phyloP scores from a whole-genome alignment of 2,113 vertebrate genomes.

The Grammomys surdaster region DNA sequence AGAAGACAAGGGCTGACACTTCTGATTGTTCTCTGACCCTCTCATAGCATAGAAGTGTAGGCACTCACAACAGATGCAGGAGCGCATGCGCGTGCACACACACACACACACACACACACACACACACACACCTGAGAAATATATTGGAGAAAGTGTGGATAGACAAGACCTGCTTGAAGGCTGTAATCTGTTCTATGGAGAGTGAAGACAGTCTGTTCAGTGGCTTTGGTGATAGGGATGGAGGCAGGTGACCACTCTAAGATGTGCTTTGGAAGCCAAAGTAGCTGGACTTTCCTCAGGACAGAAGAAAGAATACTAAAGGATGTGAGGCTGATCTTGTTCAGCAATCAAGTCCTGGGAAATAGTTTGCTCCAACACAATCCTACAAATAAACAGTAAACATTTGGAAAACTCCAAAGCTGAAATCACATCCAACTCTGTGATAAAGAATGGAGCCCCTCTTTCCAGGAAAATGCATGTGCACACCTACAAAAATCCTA shows the following conservation, averaged over 20 bases:
- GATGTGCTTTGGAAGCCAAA: background rate
- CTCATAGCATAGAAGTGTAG: no score
- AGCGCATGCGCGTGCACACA: background rate
- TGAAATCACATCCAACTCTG: constrained; percentile 11
- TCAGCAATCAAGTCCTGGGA: background rate
- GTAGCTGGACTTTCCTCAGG: background rate
- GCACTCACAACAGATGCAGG: background rate
- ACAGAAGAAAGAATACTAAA: background rate
- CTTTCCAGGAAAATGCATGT: background rate
- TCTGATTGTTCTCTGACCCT: background rate
- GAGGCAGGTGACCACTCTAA: background rate
- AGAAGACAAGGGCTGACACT: background rate
- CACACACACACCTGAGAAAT: background rate
- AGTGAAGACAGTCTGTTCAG: background rate
- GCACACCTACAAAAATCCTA: background rate
- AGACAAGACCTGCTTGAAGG: background rate
- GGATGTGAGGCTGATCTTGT: background rate
- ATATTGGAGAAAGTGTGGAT: background rate
- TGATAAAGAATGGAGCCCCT: background rate
- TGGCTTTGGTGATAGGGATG: background rate
- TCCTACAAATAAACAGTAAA: background rate
- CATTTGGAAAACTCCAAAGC: background rate
- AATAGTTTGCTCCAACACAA: constrained; percentile 10
- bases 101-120: background rate
- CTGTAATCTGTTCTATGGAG: background rate